Base-by-base conservation (phyloP, 2,113 vertebrate genomes). In the Ceuthmochares aereus region DNA sequence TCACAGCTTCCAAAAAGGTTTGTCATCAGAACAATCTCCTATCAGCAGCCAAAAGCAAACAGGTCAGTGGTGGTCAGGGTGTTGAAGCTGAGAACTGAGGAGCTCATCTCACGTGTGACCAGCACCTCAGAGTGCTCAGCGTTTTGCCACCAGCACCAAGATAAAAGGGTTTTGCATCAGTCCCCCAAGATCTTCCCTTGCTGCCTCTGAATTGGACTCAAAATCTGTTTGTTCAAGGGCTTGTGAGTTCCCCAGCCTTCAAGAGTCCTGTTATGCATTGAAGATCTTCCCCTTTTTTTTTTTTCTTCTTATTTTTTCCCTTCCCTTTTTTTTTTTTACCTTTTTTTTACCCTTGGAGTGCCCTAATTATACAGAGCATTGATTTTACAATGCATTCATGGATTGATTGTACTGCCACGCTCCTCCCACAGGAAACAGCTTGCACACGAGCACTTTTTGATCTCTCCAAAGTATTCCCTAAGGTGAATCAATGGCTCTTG, bases 331-430 rank as follows among this genome's bases (percentile, higher is more conserved):
- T 76, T 29, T 29, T 8, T 23, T 30, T 20, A 16, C 47, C 42
- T 98, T 98, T 95, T 97, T 98, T 98, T 98, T 99, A 98, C 98
- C 98, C 99, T 99, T 99, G 99, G 98, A 98, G 98, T 98, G 98
- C 98, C 98, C 98, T 99, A 99, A 99, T 99, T 99, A 99, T 99
- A 98, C 98, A 99, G 97, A 95, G 97, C 98, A 99, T 99, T 99
- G 99, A 99, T 99, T 99, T 99, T 99, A 98, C 98, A 99, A 98
- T 98, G 98, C 98, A 98, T 98, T 97, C 98, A 98, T 98, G 98
- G 98, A 99, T 99, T 99, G 98, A 99, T 99, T 98, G 98, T 98
- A 94, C 98, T 98, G 97, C 97, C 96, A 97, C 32, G 97, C 98
- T 96, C 98, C 98, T 98, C 97, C 98, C 98, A 97, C 96, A 98